Conservation (phyloP, 2,888 invertebrate species). For the Bruchidius siliquastri region DNA sequence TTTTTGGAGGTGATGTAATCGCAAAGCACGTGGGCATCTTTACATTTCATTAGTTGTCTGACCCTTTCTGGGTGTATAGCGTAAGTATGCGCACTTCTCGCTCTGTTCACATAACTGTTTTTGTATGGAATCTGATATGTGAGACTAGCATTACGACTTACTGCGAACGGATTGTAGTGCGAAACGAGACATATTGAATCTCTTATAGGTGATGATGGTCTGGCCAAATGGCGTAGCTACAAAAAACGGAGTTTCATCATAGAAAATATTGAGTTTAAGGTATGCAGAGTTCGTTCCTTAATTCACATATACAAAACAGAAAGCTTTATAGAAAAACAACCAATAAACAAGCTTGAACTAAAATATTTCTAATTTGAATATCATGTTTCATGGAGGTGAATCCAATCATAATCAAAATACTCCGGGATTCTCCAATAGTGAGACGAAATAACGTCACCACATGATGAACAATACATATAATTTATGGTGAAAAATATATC, state of each 20-base stretch:
- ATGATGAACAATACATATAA: no score
- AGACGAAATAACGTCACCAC: no score
- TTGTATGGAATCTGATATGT: background rate
- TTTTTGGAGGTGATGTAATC: constrained; percentile 22
- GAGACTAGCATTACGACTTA: background rate
- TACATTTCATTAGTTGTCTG: constrained; percentile 20
- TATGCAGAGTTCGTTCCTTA: no score
- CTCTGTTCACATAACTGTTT: background rate
- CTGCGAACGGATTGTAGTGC: background rate
- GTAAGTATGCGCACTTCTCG: constrained; percentile 5
- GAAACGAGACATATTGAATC: background rate
- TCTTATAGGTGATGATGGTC: background rate
- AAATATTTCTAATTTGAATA: no score
- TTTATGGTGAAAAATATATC: no score
- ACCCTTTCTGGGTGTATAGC: constrained; percentile 24
- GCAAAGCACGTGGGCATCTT: constrained; percentile 20
- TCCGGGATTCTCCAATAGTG: no score
- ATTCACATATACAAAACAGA: no score
- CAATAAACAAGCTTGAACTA: no score
- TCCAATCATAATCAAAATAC: no score
- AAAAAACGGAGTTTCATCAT: background rate
- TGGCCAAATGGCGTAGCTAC: background rate
- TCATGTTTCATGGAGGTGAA: no score
- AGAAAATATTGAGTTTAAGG: background rate
- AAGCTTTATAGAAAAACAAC: no score